Conservation (phyloP, 30 jellyfish, hydroid and myxozoan species). For the Aurelia aurita complex sp. Pacific region DNA sequence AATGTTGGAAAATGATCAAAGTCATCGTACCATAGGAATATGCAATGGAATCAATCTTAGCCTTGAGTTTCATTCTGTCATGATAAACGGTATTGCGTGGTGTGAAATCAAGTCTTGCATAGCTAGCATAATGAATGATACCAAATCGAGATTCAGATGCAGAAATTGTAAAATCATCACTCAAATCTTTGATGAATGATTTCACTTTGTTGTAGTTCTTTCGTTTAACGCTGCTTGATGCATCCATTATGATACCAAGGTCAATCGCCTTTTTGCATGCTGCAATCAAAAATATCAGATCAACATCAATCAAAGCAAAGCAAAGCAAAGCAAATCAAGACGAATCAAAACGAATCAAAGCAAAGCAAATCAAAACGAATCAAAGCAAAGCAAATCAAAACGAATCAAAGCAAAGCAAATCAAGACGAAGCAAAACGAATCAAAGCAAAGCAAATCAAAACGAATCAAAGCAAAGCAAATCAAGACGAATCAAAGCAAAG, state of each 20-base stretch:
- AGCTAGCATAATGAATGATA: conserved; percentile 75
- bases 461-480: too few species aligned
- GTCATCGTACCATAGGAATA: conserved; percentile 59
- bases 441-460: too few species aligned
- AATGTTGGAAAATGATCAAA: not conserved
- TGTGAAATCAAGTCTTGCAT: conserved; percentile 62
- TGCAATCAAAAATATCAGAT: not conserved
- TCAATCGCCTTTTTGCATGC: conserved; percentile 84
- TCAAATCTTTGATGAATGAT: conserved; percentile 55
- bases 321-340: too few species aligned
- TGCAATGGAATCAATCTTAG: conserved; percentile 34
- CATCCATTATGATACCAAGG: conserved; percentile 84
- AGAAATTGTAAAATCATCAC: conserved; percentile 61
- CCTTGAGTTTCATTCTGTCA: conserved; percentile 44
- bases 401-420: too few species aligned
- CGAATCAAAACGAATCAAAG: too few species aligned
- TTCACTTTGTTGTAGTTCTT: conserved; percentile 62
- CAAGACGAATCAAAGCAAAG: too few species aligned
- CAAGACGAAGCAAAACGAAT: too few species aligned
- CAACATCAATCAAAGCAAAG: too few species aligned
- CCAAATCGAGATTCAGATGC: conserved; percentile 81
- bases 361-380: too few species aligned
- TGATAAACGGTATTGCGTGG: conserved; percentile 59
- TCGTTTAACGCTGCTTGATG: conserved; percentile 85
- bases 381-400: too few species aligned